Evolutionary conservation across 2,888 invertebrate species (phyloP).

Genomic region (Leucoptera coffeella): DNA sequence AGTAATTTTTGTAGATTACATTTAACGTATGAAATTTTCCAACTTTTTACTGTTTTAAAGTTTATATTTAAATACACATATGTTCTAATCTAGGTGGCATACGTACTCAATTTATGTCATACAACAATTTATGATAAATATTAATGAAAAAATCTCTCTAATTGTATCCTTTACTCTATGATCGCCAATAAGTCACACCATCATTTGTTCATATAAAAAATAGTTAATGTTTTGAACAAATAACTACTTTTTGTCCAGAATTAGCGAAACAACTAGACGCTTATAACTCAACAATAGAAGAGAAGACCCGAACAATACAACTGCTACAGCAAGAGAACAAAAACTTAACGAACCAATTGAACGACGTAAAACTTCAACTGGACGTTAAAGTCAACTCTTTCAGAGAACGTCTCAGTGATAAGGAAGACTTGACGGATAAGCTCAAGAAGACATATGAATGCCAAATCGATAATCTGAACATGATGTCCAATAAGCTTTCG

Average conservation of each 20-base stretch:
- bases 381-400: conserved; percentile 25
- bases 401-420: conserved; percentile 23
- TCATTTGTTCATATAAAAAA: too few relatives aligned
- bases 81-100: too few relatives aligned
- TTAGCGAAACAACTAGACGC: conserved; percentile 13
- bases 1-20: too few relatives aligned
- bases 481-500: conserved; percentile 22
- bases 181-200: too few relatives aligned
- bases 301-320: conserved; percentile 14
- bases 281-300: conserved; percentile 11
- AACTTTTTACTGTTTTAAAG: not conserved
- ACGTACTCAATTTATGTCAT: too few relatives aligned
- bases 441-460: conserved; percentile 22
- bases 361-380: conserved; percentile 20
- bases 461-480: conserved; percentile 24
- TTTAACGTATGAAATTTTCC: not conserved
- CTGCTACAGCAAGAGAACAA: conserved; percentile 17
- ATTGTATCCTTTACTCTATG: too few relatives aligned
- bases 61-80: not conserved
- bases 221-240: too few relatives aligned
- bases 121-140: too few relatives aligned
- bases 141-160: too few relatives aligned
- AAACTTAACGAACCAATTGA: conserved; percentile 16
- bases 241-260: too few relatives aligned
- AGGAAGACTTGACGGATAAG: conserved; percentile 22